Evolutionary conservation across 1,140 invertebrate genomes (phyloP).

Genomic region (Aleiodes sp.): DNA sequence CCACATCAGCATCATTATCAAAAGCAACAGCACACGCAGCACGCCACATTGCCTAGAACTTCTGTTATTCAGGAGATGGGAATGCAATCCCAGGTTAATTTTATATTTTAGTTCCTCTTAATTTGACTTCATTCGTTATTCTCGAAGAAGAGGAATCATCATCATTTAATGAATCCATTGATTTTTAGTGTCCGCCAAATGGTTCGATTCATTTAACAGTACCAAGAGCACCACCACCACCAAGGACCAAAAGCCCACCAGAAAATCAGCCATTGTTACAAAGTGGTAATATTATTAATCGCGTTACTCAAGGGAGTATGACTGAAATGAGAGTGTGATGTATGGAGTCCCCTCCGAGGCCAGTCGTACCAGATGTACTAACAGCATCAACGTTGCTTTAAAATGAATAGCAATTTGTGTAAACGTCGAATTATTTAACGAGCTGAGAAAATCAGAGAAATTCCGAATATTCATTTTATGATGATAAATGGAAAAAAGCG

Average conservation of each 20-base stretch:
- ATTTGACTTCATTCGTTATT: background rate
- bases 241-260: conserved; percentile 68
- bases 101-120: background rate
- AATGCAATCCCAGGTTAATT: conserved; percentile 51
- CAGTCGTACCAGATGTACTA: conserved; percentile 59
- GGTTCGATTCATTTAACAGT: conserved; percentile 69
- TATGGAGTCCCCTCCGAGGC: conserved; percentile 65
- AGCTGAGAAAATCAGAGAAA: background rate
- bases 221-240: conserved; percentile 69
- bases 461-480: too few species aligned
- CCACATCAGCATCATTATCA: conserved; percentile 67
- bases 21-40: conserved; percentile 66
- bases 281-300: conserved; percentile 56
- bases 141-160: too few species aligned
- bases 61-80: conserved; percentile 60
- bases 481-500: too few species aligned
- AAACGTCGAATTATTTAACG: conserved; percentile 26
- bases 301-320: conserved; percentile 79
- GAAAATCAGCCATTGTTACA: conserved; percentile 69
- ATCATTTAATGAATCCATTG: conserved; percentile 8
- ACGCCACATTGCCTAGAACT: conserved; percentile 59
- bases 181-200: conserved; percentile 66
- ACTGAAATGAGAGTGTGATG: conserved; percentile 88
- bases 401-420: conserved; percentile 27
- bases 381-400: conserved; percentile 63